phyloP scores from a whole-genome alignment of 2,888 invertebrate species.

The Spatulosminthurus flaviceps region DNA sequence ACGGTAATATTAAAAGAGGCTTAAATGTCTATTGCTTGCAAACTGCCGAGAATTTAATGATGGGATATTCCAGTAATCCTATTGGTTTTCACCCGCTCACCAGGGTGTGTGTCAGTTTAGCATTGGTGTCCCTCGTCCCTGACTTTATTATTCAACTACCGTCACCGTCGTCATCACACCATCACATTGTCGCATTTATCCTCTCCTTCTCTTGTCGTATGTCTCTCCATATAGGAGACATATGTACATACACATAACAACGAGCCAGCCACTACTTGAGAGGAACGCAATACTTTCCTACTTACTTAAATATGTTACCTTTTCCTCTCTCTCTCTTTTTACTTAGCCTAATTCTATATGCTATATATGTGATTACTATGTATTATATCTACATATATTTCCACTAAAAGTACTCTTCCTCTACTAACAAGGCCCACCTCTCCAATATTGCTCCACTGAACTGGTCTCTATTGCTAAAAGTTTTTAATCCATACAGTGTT shows the following conservation, averaged over 20 bases:
- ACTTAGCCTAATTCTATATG: not conserved
- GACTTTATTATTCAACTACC: slow-evolving; percentile 28
- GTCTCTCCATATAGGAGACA: too few relatives aligned
- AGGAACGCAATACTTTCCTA: not conserved
- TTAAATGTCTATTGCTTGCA: slow-evolving; percentile 28
- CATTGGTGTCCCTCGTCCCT: slow-evolving; percentile 25
- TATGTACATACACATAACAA: not conserved
- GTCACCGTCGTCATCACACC: slow-evolving; percentile 18
- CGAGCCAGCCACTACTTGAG: not conserved
- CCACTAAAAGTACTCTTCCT: too few relatives aligned
- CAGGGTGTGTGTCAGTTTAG: slow-evolving; percentile 12
- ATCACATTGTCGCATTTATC: slow-evolving; percentile 6
- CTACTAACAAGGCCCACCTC: too few relatives aligned
- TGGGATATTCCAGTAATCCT: slow-evolving; percentile 36
- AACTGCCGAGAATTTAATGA: slow-evolving; percentile 38
- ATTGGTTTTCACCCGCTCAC: slow-evolving; percentile 26
- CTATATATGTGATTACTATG: not conserved
- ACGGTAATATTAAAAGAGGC: slow-evolving; percentile 28
- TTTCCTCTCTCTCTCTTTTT: not conserved
- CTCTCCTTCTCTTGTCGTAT: slow-evolving; percentile 8
- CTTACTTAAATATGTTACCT: not conserved
- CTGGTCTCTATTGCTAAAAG: too few relatives aligned
- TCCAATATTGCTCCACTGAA: too few relatives aligned
- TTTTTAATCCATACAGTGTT: too few relatives aligned
- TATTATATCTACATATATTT: not conserved